Evolutionary conservation across 1,140 invertebrate genomes (phyloP).

Genomic region (Venturia canescens): DNA sequence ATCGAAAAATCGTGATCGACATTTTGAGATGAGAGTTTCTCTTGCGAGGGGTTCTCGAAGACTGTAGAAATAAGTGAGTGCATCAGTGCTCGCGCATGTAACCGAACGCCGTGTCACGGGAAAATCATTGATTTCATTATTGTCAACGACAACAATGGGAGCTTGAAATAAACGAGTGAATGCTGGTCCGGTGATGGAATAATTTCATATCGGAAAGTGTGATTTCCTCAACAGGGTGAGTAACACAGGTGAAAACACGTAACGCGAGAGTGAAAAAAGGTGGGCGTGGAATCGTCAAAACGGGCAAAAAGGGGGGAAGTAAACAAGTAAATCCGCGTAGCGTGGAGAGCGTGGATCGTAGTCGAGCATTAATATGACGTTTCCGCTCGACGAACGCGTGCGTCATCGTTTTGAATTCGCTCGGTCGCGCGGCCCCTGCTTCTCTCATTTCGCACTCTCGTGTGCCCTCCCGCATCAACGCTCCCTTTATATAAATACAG

Average conservation of each 20-base stretch:
- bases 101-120: too few species aligned
- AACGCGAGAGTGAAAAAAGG: background rate
- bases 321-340: slow-evolving; percentile 19
- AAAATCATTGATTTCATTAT: too few species aligned
- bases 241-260: background rate
- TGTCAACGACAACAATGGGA: too few species aligned
- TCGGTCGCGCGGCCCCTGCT: background rate
- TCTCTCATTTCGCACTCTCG: background rate
- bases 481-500: background rate
- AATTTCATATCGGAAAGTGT: too few species aligned
- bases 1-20: background rate
- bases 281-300: background rate
- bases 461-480: slow-evolving; percentile 4
- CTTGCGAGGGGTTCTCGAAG: background rate
- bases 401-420: slow-evolving; percentile 21
- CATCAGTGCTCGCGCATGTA: too few species aligned
- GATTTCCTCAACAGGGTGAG: too few species aligned
- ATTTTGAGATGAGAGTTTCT: too few species aligned
- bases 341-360: background rate
- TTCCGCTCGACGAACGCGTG: slow-evolving; percentile 5
- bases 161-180: too few species aligned
- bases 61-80: background rate
- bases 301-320: background rate
- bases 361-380: slow-evolving; percentile 18
- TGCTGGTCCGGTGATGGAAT: too few species aligned